Evolutionary conservation across 2,113 vertebrate genomes (phyloP).

Genomic region (Tachuris rubrigastra): DNA sequence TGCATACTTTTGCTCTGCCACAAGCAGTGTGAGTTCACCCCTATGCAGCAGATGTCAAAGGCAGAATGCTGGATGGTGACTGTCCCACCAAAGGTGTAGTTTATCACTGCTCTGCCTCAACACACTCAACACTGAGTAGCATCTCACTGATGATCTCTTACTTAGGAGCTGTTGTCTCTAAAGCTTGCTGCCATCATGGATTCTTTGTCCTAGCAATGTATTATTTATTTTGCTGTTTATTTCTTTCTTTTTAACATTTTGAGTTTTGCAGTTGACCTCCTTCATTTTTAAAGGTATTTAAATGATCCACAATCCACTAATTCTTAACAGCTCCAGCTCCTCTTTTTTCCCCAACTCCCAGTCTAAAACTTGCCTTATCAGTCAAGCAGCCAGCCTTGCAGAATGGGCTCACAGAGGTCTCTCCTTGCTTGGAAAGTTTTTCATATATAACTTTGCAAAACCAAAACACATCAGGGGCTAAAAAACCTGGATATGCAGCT

Average conservation of each 20-base stretch:
- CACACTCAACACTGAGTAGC: neutral
- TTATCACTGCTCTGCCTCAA: neutral
- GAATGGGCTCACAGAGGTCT: neutral
- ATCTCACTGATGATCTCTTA: neutral
- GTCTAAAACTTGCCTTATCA: neutral
- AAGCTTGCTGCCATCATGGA: neutral
- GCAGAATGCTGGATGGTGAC: neutral
- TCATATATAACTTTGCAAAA: neutral
- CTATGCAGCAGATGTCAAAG: neutral
- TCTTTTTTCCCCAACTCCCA: neutral
- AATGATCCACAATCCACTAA: neutral
- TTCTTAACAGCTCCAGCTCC: neutral
- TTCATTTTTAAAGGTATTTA: neutral
- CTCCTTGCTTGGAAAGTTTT: neutral
- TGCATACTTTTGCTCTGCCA: neutral
- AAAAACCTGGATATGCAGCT: neutral
- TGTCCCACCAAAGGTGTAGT: neutral
- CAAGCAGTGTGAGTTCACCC: neutral
- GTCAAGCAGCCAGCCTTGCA: neutral
- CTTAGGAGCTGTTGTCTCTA: neutral
- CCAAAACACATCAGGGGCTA: accelerated
- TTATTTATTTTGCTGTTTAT: neutral
- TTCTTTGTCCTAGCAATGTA: neutral
- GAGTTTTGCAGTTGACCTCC: neutral
- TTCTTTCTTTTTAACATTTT: neutral